Base-by-base conservation (phyloP, 2,888 invertebrate species). In the Ormyrus pomaceus region DNA sequence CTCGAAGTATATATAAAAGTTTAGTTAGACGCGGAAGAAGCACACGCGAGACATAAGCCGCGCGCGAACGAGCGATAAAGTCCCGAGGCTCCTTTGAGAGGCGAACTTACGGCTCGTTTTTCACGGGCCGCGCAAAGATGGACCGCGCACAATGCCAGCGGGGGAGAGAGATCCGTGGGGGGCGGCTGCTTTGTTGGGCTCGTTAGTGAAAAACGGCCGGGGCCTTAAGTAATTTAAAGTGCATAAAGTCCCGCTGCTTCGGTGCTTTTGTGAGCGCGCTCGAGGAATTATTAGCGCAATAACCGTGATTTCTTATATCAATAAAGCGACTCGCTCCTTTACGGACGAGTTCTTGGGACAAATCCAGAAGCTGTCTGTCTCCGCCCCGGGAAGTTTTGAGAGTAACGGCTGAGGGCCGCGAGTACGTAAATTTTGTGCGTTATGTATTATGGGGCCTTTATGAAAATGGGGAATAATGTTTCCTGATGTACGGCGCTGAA, bases 121-220 rank as follows among this genome's bases (percentile, higher is more conserved):
- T 77, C 80, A 80, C 61, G 50, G n/a, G 46, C 50, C n/a, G 2
- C 46, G 45, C 77, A 77, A 77, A 69, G 73, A 66, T 72, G 8
- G 7, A 34, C 34, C 34, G 19, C 34, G n/a, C 61, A 66, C 69
- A 66, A 50, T 59, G 55, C 53, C 34, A 34, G 34, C 64, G 50
- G 11, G 46, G 11, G 64, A n/a, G n/a, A 55, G 13, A n/a, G n/a
- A n/a, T n/a, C n/a, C n/a, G n/a, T n/a, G n/a, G n/a, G n/a, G n/a
- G n/a, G n/a, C n/a, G n/a, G 34, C 61, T 45, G 51, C 65, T 75
- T 74, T 79, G 71, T 71, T 70, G 66, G 53, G 19, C 19, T 34
- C 34, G 34, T 19, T 56, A 50, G 46, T 65, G 72, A 73, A 55
- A 68, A 68, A 74, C 51, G 73, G 11, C 56, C 53, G n/a, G 50